These are phyloP conservation scores for Lasaia peninsularis DNA, from an alignment of 1,140 invertebrate genomes.

Conservation along the genomic window DNA sequence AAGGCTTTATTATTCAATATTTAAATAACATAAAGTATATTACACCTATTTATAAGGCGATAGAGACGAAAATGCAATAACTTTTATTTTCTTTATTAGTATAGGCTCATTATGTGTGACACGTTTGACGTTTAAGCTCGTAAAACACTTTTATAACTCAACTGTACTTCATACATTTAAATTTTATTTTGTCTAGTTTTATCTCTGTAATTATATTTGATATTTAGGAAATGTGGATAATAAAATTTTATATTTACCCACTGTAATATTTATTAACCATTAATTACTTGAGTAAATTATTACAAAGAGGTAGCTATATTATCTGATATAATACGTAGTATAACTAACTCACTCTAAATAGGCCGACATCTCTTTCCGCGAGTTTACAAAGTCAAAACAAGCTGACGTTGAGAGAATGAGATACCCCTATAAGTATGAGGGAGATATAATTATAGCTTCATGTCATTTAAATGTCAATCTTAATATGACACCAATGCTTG, in stretches of 20 bases:
- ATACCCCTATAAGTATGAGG: too few species aligned
- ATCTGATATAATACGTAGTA: too few species aligned
- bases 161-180: constrained; percentile 5
- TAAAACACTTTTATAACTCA: constrained; percentile 3
- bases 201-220: constrained; percentile 3
- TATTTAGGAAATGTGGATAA: not conserved
- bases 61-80: not conserved
- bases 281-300: too few species aligned
- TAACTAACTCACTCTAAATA: too few species aligned
- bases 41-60: not conserved
- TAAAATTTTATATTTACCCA: not conserved
- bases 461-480: too few species aligned
- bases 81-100: not conserved
- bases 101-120: constrained; percentile 1
- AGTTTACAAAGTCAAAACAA: too few species aligned
- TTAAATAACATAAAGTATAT: not conserved
- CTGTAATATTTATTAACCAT: too few species aligned
- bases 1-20: constrained; percentile 11
- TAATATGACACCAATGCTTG: too few species aligned
- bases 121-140: constrained; percentile 8
- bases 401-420: too few species aligned
- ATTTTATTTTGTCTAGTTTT: not conserved
- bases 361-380: too few species aligned
- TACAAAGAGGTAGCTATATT: too few species aligned
- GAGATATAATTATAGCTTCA: too few species aligned